Evolutionary conservation across 2,888 invertebrate species (phyloP), one percentile per base, ranked within the genome.

Genomic region (Drosophila ustulata): DNA sequence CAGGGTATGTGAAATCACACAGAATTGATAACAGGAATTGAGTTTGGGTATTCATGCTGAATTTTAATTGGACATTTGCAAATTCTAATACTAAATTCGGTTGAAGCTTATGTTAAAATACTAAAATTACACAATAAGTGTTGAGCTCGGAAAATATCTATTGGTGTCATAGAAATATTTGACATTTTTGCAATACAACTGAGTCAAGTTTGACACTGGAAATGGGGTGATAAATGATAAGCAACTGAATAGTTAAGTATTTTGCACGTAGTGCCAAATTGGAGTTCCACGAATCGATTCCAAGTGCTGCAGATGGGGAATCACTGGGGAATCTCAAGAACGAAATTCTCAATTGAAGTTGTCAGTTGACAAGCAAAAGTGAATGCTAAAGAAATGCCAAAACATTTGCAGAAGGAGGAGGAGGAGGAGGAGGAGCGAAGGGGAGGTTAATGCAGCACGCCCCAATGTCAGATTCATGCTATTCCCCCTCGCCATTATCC

Each of bases 391-490:
- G 39, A 59, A 55, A 52, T 75, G 64, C 26, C 61, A 39, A 66
- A 65, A 63, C 49, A 75, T 71, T 75, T 70, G 57, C 26, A 13
- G 8, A 18, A 32, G 37, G 26, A 45, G 66, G 52, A 46, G 41
- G 47, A 56, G 37, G 45, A 58, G n/a, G 18, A 8, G 30, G 34
- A 23, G 52, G 66, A 63, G 52, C 41, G 47, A 59, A 6, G 39
- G 39, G 39, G 49, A 37, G 37, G 57, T 61, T 65, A 66, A 66
- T 65, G 62, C 75, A 56, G 49, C 62, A 63, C 75, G 70, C 63
- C 62, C 69, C 71, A 78, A 75, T 80, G 78, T 71, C 88, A 74
- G 79, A 83, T 75, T 72, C 81, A 71, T 70, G 66, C 57, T 26
- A 41, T 41, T 4, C 45, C 30, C 45, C 43, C 32, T 43, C 39